Evolutionary conservation across 2,888 invertebrate genomes (phyloP).

Genomic region (Dichetophora obliterata): DNA sequence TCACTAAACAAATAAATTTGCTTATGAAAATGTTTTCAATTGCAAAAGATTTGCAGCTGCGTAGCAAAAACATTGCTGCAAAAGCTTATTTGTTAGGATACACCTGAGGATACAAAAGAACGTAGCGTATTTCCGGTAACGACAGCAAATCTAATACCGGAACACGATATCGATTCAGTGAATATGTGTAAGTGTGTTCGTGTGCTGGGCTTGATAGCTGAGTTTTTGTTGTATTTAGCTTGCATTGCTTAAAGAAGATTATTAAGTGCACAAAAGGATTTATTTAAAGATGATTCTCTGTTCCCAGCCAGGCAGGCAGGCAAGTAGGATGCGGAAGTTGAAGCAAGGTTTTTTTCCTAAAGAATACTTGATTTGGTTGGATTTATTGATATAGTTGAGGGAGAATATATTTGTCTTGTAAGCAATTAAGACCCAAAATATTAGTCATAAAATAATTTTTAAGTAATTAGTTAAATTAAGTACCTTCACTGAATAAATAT

Average conservation of each 20-base stretch:
- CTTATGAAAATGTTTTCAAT: conserved; percentile 40
- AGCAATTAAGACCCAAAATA: too few relatives aligned
- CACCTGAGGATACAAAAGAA: conserved; percentile 21
- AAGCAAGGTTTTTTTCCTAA: too few relatives aligned
- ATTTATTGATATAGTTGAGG: too few relatives aligned
- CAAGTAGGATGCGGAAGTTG: neutral
- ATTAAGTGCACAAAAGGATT: conserved; percentile 2
- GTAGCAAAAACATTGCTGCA: neutral
- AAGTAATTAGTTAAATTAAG: too few relatives aligned
- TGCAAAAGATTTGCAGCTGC: conserved; percentile 27
- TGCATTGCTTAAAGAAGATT: neutral
- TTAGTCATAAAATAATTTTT: too few relatives aligned
- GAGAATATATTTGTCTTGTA: too few relatives aligned
- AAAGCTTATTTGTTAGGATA: neutral
- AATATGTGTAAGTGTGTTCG: neutral
- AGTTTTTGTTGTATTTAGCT: neutral
- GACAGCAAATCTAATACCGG: conserved; percentile 1
- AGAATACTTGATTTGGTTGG: too few relatives aligned
- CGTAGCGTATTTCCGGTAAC: neutral
- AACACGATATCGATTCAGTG: conserved; percentile 10
- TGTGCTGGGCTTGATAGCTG: neutral
- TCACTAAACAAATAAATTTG: conserved; percentile 32
- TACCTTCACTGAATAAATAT: too few relatives aligned
- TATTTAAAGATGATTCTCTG: neutral
- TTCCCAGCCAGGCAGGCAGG: neutral